Evolutionary conservation across 2,797 vertebrate species (phyloP).

Genomic region (Aotus griseimembra): DNA sequence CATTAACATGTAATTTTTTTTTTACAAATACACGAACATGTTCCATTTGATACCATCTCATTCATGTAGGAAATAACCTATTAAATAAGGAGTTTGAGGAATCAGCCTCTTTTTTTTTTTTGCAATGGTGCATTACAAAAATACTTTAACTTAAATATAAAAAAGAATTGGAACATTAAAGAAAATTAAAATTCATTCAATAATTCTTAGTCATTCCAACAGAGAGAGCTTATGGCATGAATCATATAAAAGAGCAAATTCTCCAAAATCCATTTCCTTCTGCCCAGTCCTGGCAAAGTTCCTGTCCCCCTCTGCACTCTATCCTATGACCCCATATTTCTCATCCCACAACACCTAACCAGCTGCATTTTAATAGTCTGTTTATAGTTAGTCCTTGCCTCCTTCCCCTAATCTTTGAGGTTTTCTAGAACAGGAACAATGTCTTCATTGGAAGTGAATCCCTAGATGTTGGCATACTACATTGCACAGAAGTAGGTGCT

Average conservation of each 20-base stretch:
- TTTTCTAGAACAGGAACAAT: background rate
- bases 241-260: background rate
- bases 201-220: conserved; percentile 32
- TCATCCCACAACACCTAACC: background rate
- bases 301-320: background rate
- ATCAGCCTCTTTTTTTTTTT: background rate
- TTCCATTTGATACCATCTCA: conserved; percentile 42
- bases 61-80: conserved; percentile 37
- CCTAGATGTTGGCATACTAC: background rate
- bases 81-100: background rate
- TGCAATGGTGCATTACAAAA: conserved; percentile 11
- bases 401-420: background rate
- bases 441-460: background rate
- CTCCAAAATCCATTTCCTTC: background rate
- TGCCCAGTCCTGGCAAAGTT: background rate
- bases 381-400: background rate
- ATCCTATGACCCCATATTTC: background rate
- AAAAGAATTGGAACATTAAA: conserved; percentile 39
- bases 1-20: conserved; percentile 67
- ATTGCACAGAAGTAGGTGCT: background rate
- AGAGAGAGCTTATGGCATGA: background rate
- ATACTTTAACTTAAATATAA: conserved; percentile 55
- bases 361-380: background rate
- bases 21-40: conserved; percentile 53
- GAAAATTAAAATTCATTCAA: conserved; percentile 47